phyloP scores from a whole-genome alignment of 2,888 invertebrate genomes.

The Conops quadrifasciatus region DNA sequence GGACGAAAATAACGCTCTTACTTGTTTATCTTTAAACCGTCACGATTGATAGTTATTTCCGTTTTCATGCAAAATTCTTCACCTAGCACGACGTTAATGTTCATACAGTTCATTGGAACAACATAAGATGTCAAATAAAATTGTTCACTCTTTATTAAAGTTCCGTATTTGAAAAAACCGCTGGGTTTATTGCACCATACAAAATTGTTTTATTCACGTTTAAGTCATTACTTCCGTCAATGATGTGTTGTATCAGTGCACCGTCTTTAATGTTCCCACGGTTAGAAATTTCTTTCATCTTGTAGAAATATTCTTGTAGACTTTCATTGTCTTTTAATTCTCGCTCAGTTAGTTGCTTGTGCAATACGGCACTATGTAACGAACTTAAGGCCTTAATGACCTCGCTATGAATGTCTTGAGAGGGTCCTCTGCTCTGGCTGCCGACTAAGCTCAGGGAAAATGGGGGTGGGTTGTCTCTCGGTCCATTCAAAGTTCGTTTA shows the following conservation, averaged over 20 bases:
- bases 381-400: too few species aligned
- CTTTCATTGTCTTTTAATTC: conserved; percentile 55
- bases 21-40: conserved; percentile 27
- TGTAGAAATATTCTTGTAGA: conserved; percentile 56
- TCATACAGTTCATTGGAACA: conserved; percentile 26
- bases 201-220: conserved; percentile 39
- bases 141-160: too few species aligned
- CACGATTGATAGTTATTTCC: conserved; percentile 32
- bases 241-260: conserved; percentile 57
- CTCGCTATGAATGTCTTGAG: too few species aligned
- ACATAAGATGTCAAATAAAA: conserved; percentile 27
- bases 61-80: conserved; percentile 31
- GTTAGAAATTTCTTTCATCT: conserved; percentile 57
- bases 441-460: too few species aligned
- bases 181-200: conserved; percentile 39
- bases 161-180: too few species aligned
- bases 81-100: conserved; percentile 33
- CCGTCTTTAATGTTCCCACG: conserved; percentile 54
- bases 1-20: too few species aligned
- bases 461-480: too few species aligned
- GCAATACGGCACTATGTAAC: conserved; percentile 38
- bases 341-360: conserved; percentile 39
- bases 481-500: too few species aligned
- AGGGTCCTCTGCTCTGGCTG: too few species aligned
- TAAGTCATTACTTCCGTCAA: conserved; percentile 59